These are phyloP conservation scores for Salticus scenicus DNA, from an alignment of 2,888 invertebrate species.

Conservation along the genomic window DNA sequence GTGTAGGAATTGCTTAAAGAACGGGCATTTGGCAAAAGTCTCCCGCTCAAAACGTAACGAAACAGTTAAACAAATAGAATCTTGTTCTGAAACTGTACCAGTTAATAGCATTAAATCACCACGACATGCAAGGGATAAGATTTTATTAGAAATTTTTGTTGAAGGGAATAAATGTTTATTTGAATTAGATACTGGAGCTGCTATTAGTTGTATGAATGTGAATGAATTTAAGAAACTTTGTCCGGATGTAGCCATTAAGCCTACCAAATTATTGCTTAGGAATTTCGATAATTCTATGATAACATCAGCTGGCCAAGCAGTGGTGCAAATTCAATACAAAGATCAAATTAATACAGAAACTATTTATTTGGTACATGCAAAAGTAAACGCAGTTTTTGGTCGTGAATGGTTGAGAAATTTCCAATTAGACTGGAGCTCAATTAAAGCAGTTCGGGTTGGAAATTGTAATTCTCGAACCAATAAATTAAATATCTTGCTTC, in stretches of 20 bases:
- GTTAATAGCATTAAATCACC: slow-evolving; percentile 53
- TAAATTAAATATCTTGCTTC: no score
- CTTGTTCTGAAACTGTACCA: slow-evolving; percentile 53
- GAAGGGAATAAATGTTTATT: slow-evolving; percentile 47
- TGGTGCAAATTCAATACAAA: slow-evolving; percentile 50
- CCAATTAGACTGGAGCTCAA: no score
- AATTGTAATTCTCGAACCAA: no score
- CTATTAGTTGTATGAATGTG: slow-evolving; percentile 46
- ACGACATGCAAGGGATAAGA: slow-evolving; percentile 54
- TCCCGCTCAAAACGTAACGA: slow-evolving; percentile 51
- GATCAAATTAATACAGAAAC: slow-evolving; percentile 45
- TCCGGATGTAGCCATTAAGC: slow-evolving; percentile 53
- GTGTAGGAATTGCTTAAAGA: slow-evolving; percentile 51
- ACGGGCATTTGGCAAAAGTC: slow-evolving; percentile 54
- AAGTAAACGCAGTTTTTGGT: slow-evolving; percentile 51
- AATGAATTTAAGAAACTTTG: slow-evolving; percentile 48
- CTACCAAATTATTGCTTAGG: slow-evolving; percentile 51
- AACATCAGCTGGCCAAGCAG: slow-evolving; percentile 55
- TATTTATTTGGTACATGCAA: slow-evolving; percentile 52
- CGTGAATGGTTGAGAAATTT: slow-evolving; percentile 52
- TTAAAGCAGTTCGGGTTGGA: no score
- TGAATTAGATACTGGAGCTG: slow-evolving; percentile 49
- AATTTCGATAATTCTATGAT: slow-evolving; percentile 52
- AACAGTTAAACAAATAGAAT: slow-evolving; percentile 55
- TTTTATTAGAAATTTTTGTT: slow-evolving; percentile 52